Base-by-base conservation (phyloP, 2,113 vertebrate genomes). In the Monopterus albus region DNA sequence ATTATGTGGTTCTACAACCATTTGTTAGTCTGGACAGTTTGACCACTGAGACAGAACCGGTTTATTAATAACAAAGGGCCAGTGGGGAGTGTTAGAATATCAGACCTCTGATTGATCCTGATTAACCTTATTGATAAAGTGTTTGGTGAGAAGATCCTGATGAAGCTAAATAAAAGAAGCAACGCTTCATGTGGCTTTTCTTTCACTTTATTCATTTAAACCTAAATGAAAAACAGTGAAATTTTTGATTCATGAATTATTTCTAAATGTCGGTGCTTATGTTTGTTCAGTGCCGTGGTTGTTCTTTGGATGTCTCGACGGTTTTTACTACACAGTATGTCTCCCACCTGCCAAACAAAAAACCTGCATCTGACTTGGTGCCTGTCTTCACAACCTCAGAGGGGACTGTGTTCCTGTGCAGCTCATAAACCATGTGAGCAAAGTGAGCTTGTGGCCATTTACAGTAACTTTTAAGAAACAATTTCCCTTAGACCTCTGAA, bases 181-280 rank as follows among this genome's bases (percentile, higher is more conserved):
- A 53, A 18, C 55, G 13, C 7, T 38, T 15, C 14, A 5, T 42
- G 28, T 69, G n/a, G n/a, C n/a, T n/a, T n/a, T n/a, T n/a, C n/a
- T 0, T 2, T 43, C 26, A 6, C 1, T 14, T 4, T 10, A 5
- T 47, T 55, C 0, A 75, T 51, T 53, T 62, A 28, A 58, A 66
- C 6, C 15, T 13, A 29, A 61, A 52, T 65, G 6, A 47, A 71
- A 62, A 15, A 6, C 10, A 5, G 13, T 18, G 0, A 43, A 35
- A n/a, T 23, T 31, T 35, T 43, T 1, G 1, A 53, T 6, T 14
- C 11, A 6, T n/a, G 13, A 20, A 17, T n/a, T 11, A 20, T 57
- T 58, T 59, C 33, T 40, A 79, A 73, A 78, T 75, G 61, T 68
- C 71, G 47, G 15, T 20, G n/a, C 39, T 18, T 11, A 10, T 46